phyloP scores from a whole-genome alignment of 2,888 invertebrate species.

The Zele albiditarsus region DNA sequence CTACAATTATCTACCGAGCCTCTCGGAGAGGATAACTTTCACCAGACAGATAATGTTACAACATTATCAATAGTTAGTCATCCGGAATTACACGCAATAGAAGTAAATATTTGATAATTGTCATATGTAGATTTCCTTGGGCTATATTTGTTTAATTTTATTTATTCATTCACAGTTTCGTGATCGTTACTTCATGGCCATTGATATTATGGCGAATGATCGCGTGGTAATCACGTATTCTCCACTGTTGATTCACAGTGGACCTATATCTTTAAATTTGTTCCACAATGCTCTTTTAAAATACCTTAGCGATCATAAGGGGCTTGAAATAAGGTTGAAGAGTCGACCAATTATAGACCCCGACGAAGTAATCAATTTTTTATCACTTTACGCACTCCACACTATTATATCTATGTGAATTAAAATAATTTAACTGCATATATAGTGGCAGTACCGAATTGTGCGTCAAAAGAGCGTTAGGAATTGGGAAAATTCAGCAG shows the following conservation, averaged over 20 bases:
- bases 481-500: conserved; percentile 51
- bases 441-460: conserved; percentile 51
- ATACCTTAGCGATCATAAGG: conserved; percentile 23
- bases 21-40: conserved; percentile 41
- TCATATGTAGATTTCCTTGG: neutral
- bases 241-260: conserved; percentile 49
- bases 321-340: conserved; percentile 47
- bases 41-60: conserved; percentile 43
- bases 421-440: neutral
- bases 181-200: conserved; percentile 51
- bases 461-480: conserved; percentile 44
- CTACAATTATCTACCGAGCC: conserved; percentile 35
- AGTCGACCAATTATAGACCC: conserved; percentile 48
- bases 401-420: neutral
- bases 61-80: conserved; percentile 46
- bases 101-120: conserved; percentile 39
- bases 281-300: conserved; percentile 51
- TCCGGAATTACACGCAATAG: conserved; percentile 49
- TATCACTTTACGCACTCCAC: neutral
- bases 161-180: conserved; percentile 45
- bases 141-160: neutral
- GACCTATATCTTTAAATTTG: conserved; percentile 52
- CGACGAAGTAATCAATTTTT: conserved; percentile 38
- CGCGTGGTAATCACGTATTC: conserved; percentile 49
- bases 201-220: conserved; percentile 43